phyloP scores from a whole-genome alignment of 2,113 vertebrate species.

The Cephalopterus ornatus region DNA sequence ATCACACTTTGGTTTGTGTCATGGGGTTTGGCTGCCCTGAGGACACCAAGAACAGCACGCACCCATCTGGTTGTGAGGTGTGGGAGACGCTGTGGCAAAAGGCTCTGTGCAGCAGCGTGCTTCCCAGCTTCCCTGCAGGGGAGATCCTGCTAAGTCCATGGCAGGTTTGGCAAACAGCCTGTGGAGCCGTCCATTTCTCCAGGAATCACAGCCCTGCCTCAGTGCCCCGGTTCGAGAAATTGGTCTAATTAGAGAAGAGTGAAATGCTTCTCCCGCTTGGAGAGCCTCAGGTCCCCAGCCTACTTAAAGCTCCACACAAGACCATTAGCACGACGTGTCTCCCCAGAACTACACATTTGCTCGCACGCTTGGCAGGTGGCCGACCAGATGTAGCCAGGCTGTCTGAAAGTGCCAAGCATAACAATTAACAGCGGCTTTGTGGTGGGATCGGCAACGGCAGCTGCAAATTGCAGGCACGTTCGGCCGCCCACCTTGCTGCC shows the following conservation, averaged over 20 bases:
- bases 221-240: accelerated
- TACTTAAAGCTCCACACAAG: background rate
- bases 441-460: background rate
- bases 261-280: background rate
- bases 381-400: slow-evolving; percentile 1
- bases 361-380: background rate
- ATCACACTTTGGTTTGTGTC: background rate
- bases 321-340: background rate
- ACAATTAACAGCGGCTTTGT: background rate
- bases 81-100: background rate
- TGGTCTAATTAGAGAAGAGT: background rate
- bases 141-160: accelerated
- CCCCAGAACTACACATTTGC: background rate
- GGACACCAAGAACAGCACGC: accelerated
- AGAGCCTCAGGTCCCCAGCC: background rate
- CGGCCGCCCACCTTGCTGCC: background rate
- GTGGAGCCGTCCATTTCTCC: accelerated
- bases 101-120: accelerated
- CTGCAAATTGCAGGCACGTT: background rate
- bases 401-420: slow-evolving; percentile 29
- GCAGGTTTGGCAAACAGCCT: background rate
- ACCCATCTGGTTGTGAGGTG: background rate
- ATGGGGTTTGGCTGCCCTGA: background rate
- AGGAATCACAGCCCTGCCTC: background rate
- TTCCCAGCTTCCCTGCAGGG: background rate